Percentiles rank a stretch among this genome's conserved stretches.
phyloP scores from a whole-genome alignment of 1,140 invertebrate species.

The Sycobia sp. region DNA sequence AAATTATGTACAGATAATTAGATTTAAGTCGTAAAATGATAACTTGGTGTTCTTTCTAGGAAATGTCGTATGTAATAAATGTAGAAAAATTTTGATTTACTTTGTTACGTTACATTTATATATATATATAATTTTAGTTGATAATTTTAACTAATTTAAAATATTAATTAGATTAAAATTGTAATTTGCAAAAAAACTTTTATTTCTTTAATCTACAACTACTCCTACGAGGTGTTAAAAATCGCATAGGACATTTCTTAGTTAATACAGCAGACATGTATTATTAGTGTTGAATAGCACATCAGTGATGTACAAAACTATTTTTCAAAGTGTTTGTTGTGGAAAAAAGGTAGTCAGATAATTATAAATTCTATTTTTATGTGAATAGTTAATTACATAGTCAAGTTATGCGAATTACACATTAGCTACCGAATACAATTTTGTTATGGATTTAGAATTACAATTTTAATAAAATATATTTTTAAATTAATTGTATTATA shows the following conservation, averaged over 20 bases:
- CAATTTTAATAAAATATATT: constrained; percentile 10
- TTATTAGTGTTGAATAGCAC: constrained; percentile 26
- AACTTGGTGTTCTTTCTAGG: too few relatives aligned
- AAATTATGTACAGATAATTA: constrained; percentile 18
- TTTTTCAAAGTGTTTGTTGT: constrained; percentile 7
- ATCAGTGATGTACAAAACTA: constrained; percentile 14
- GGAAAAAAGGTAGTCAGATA: background rate
- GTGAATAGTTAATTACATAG: constrained; percentile 1
- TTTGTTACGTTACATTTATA: too few relatives aligned
- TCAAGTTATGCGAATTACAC: background rate
- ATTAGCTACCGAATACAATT: constrained; percentile 10
- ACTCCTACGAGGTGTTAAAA: too few relatives aligned
- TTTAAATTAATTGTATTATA: constrained; percentile 11
- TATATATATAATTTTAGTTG: too few relatives aligned
- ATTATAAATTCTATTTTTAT: constrained; percentile 22
- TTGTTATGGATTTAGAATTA: constrained; percentile 25
- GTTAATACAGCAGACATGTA: constrained; percentile 32
- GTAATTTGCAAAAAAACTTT: too few relatives aligned
- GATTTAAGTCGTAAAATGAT: constrained; percentile 26
- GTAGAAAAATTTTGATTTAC: too few relatives aligned
- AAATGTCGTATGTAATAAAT: too few relatives aligned
- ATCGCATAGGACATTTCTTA: too few relatives aligned
- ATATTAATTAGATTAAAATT: too few relatives aligned
- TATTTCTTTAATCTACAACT: too few relatives aligned
- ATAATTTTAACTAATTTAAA: too few relatives aligned